Evolutionary conservation across 1,140 invertebrate species (phyloP), one percentile per base, ranked within the genome.

Genomic region (Trichonephila clavipes): DNA sequence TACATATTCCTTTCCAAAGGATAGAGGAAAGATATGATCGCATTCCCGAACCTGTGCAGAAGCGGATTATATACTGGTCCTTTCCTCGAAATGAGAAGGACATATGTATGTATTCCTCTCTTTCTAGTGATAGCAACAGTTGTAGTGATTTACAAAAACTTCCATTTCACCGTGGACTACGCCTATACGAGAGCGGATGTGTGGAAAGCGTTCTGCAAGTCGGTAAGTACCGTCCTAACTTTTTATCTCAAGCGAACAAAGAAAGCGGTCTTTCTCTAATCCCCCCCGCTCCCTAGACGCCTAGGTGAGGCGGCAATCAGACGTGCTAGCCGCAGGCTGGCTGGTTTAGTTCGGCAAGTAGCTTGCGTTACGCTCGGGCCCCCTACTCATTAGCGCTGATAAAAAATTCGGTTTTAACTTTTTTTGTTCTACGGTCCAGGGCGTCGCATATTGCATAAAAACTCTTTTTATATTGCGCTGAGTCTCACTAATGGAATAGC

Each of bases 71-170:
- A 95, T 98, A 97, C 96, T 98, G 98, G 97, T 98, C 98, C 90
- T 98, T 98, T 96, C 98, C 98, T 94, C 96, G 98, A 95, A 97
- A 98, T 96, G 98, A 98, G 96, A 96, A 97, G 95, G 98, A 98
- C 96, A 98, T 98, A 95, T 98, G 97, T 96, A 98, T 98, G 97
- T 98, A 98, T 96, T 98, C 97, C 91, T 98, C 97, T 94, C 97
- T 98, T 95, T 97, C 97, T 95, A 92, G 94, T 94, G 94, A 93
- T 95, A 96, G 94, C 95, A 94, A 88, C 90, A 92, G 77, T 83
- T 94, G 94, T 94, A 93, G 94, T 86, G 94, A 94, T 96, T 97
- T 97, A 95, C 97, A 97, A 95, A 98, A 97, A 96, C 96, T 98
- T 94, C 97, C 98, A 95, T 98, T 98, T 96, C 97, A 98, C 96